These are phyloP conservation scores for Drosophila crucigera DNA, from an alignment of 2,888 invertebrate species.

Conservation along the genomic window DNA sequence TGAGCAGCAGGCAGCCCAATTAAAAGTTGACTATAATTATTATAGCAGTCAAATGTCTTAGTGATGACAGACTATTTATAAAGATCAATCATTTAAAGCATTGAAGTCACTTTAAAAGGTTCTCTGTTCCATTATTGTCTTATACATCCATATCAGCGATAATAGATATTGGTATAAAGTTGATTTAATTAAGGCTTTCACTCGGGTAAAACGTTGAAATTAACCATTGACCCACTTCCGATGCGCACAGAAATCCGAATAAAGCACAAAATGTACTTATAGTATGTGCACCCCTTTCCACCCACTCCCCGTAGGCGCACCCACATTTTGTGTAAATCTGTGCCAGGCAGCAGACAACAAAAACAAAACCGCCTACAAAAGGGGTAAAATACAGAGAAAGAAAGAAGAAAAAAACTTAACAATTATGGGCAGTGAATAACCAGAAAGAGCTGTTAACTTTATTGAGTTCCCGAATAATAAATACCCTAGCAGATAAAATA, in stretches of 20 bases:
- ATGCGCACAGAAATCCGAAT: slow-evolving; percentile 15
- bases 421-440: slow-evolving; percentile 17
- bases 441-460: background rate
- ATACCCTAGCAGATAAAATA: slow-evolving; percentile 3
- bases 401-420: slow-evolving; percentile 17
- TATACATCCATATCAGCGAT: background rate
- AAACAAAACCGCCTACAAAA: slow-evolving; percentile 4
- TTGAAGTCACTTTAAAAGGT: background rate
- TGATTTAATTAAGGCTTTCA: slow-evolving; percentile 53
- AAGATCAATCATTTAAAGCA: background rate
- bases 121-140: background rate
- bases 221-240: slow-evolving; percentile 60
- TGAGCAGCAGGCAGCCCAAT: slow-evolving; percentile 47
- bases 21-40: slow-evolving; percentile 49
- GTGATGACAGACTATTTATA: slow-evolving; percentile 12
- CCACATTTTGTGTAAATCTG: slow-evolving; percentile 26
- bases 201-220: slow-evolving; percentile 42
- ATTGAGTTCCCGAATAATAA: background rate
- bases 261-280: slow-evolving; percentile 22
- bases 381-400: background rate
- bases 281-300: background rate
- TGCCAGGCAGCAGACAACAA: slow-evolving; percentile 30
- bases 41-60: background rate
- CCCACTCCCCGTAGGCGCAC: background rate
- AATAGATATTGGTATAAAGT: slow-evolving; percentile 25